phyloP scores from a whole-genome alignment of 2,888 invertebrate species.

The Timema cristinae region DNA sequence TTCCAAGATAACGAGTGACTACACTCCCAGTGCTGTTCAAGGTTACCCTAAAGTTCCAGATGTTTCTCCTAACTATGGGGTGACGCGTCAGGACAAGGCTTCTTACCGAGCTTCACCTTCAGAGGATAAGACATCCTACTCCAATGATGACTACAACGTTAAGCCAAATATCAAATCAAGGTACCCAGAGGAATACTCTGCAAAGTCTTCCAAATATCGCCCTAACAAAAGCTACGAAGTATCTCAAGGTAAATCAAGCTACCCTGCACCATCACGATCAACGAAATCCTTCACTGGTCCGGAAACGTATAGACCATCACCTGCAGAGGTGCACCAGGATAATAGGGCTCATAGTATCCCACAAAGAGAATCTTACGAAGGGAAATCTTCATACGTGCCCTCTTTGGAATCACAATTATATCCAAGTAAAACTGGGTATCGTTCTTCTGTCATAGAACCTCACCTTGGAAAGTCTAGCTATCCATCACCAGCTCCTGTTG shows the following conservation, averaged over 20 bases:
- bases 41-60: constrained; percentile 12
- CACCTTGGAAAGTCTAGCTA: constrained; percentile 30
- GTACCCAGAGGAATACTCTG: constrained; percentile 7
- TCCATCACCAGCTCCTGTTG: constrained; percentile 44
- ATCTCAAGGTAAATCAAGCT: constrained; percentile 25
- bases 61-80: constrained; percentile 11
- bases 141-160: constrained; percentile 7
- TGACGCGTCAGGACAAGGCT: not conserved
- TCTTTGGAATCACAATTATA: constrained; percentile 14
- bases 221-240: constrained; percentile 9
- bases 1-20: constrained; percentile 24
- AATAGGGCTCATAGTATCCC: not conserved
- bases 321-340: not conserved
- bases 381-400: not conserved
- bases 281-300: not conserved
- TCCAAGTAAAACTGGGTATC: constrained; percentile 19
- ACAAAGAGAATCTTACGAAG: constrained; percentile 3
- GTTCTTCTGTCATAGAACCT: constrained; percentile 14
- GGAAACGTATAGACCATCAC: not conserved
- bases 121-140: not conserved
- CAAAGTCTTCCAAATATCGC: not conserved
- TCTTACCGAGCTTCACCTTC: constrained; percentile 19
- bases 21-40: constrained; percentile 22
- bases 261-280: constrained; percentile 14
- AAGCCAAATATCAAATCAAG: constrained; percentile 6